Percentiles rank a stretch among this genome's conserved stretches.
phyloP scores from a whole-genome alignment of 2,113 vertebrate species.

The Cercopithecus mona region DNA sequence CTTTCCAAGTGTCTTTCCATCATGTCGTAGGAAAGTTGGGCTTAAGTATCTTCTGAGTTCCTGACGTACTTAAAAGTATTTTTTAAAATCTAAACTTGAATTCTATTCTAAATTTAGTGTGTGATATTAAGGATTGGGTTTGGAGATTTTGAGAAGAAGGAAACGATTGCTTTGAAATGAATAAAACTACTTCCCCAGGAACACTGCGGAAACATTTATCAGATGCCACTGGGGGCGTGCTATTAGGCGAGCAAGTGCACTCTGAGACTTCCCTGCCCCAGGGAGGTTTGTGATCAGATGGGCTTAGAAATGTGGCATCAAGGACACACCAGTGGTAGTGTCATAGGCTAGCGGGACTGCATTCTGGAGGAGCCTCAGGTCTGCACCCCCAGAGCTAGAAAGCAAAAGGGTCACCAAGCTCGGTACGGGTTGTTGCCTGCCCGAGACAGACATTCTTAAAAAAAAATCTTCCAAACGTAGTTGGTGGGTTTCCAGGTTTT shows the following conservation, averaged over 20 bases:
- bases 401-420: not conserved
- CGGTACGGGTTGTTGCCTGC: not conserved
- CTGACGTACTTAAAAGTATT: conserved; percentile 38
- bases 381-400: not conserved
- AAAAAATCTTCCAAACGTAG: not conserved
- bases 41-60: conserved; percentile 52
- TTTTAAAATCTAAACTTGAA: conserved; percentile 56
- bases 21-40: not conserved
- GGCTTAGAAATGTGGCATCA: not conserved
- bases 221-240: not conserved
- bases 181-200: conserved; percentile 43
- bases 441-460: not conserved
- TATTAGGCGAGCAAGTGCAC: not conserved
- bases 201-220: conserved; percentile 43
- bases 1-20: not conserved
- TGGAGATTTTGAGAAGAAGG: conserved; percentile 51
- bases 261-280: not conserved
- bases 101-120: conserved; percentile 54
- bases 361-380: not conserved
- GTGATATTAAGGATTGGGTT: conserved; percentile 54
- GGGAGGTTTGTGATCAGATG: not conserved
- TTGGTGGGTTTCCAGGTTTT: not conserved
- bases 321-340: not conserved
- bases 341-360: not conserved
- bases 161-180: conserved; percentile 58